A percentile compares a stretch with the other conserved stretches of the same genome.
These are phyloP conservation scores for Myripristis murdjan DNA, from an alignment of 2,797 vertebrate species.

Conservation along the genomic window DNA sequence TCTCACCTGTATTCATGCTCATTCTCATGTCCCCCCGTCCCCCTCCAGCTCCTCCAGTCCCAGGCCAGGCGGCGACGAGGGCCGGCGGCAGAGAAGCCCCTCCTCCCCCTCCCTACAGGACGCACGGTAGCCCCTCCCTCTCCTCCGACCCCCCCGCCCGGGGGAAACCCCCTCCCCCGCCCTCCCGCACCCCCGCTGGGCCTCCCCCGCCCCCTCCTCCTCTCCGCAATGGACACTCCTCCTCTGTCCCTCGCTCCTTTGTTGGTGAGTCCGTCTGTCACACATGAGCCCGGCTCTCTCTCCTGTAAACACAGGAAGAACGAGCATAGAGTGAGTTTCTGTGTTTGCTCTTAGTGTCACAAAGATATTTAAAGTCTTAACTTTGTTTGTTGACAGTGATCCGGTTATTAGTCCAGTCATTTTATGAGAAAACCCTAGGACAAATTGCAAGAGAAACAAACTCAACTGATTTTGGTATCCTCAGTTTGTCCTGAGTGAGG, in stretches of 20 bases:
- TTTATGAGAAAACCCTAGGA: too few species aligned
- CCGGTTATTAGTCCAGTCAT: too few species aligned
- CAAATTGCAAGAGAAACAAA: too few species aligned
- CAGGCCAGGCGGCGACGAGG: constrained; percentile 80
- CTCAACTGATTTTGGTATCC: too few species aligned
- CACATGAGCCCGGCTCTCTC: too few species aligned
- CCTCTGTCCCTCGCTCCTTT: constrained; percentile 89
- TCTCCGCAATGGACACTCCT: constrained; percentile 91
- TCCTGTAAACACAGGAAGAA: too few species aligned
- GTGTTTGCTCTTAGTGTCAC: too few species aligned
- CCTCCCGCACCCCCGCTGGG: constrained; percentile 89
- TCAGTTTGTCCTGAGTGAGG: too few species aligned
- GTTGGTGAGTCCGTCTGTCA: constrained; percentile 86
- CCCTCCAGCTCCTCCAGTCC: constrained; percentile 89
- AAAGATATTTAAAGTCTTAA: too few species aligned
- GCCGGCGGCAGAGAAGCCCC: constrained; percentile 90
- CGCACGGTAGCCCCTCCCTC: constrained; percentile 84
- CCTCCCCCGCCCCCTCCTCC: constrained; percentile 92
- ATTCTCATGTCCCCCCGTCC: too few species aligned
- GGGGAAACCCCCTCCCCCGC: constrained; percentile 89
- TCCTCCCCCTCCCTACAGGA: constrained; percentile 90
- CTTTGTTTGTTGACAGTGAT: too few species aligned
- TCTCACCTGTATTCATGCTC: background rate
- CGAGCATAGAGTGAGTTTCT: too few species aligned
- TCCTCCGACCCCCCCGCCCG: constrained; percentile 75